Evolutionary conservation across 2,888 invertebrate genomes (phyloP), one percentile per base, ranked within the genome.

Genomic region (Kuschelorhynchus macadamiae): DNA sequence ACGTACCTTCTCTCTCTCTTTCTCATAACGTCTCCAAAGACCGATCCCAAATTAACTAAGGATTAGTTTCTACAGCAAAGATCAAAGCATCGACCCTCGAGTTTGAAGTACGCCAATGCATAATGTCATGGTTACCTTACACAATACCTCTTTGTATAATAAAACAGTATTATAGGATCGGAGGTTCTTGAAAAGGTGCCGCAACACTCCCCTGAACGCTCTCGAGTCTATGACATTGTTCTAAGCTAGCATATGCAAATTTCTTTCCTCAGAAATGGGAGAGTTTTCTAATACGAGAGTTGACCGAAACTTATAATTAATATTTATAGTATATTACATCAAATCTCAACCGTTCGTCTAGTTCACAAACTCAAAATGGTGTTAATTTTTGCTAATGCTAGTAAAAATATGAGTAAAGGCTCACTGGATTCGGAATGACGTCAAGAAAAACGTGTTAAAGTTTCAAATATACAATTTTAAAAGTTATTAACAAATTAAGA

Each of bases 111-210:
- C 63, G 63, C 63, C 63, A 56, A 53, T 63, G 64, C 49, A 56
- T 56, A 56, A 64, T 65, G 65, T 65, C 65, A 65, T 17, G 57
- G 65, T 42, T 57, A 11, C 50, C 30, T 65, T 65, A 32, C 52
- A 18, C 41, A 57, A 57, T 57, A 14, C n/a, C 30, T 44, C 50
- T 65, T 49, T 57, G 42, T 49, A 57, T 39, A 49, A 30, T 44
- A 44, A 41, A 49, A 20, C 12, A 49, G 2, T 20, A 49, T 41
- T 14, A 39, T 49, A 1, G 21, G 12, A 39, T 49, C 8, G 21
- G 12, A 50, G 60, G 50, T 36, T 60, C 47, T 20, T 36, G 39
- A 60, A 46, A 59, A 47, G 20, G 2, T 46, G 30, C 39, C 18
- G 55, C 41, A 49, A 49, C 60, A 50, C 60, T 60, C 49, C 60